Evolutionary conservation across 2,888 invertebrate genomes (phyloP), one percentile per base, ranked within the genome.

Genomic region (Xanthorhoe spadicearia): DNA sequence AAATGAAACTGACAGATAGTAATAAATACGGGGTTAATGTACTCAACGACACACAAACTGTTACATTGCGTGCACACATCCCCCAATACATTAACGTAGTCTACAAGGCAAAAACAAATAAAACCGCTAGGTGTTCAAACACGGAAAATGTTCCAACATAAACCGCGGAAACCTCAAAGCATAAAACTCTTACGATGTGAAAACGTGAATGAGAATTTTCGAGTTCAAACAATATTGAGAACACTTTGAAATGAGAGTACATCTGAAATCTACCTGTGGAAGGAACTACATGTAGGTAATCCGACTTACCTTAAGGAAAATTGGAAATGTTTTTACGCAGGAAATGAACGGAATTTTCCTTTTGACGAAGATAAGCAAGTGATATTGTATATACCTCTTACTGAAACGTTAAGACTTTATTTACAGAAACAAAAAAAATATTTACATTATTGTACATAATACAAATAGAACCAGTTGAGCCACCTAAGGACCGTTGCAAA

Each of bases 131-230:
- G 48, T 48, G 49, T 32, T 57, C 57, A 57, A 49, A 61, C 35
- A 61, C 53, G 32, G 13, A 49, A 18, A 38, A 52, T 6, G 51
- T 43, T 15, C 4, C 46, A 28, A 52, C 46, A 49, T 35, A 61
- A 35, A 61, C 56, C 51, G 10, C 38, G 43, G 15, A n/a, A 62
- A 62, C 56, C 56, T 62, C 56, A 56, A 62, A 62, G 55, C 55
- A 49, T 38, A 17, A 48, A 57, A 28, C n/a, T 52, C 32, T 54
- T 50, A 15, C 46, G 46, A 62, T 51, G 50, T 56, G 51, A 62
- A 56, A 61, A 61, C 43, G 53, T 43, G 51, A 43, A 43, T 17
- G 56, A 46, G 46, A 57, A 49, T 15, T 17, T 5, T 38, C 15
- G 17, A 28, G 56, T 43, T 52, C 63, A 63, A 63, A 57, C 57